These are phyloP conservation scores for Buteo buteo DNA, from an alignment of 2,113 vertebrate species.

Conservation along the genomic window DNA sequence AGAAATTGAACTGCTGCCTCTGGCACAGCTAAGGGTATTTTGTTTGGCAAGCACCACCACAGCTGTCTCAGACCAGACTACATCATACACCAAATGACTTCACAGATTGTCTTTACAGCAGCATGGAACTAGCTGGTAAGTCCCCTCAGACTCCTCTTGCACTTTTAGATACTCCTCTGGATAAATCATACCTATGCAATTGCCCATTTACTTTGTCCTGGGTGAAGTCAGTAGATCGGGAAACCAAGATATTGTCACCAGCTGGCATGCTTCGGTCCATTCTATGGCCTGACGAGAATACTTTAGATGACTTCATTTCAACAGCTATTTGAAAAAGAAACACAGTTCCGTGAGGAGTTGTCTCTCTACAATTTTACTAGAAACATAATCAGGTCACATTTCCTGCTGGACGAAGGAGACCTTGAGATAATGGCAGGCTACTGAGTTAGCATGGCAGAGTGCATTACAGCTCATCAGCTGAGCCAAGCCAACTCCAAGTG, in stretches of 20 bases:
- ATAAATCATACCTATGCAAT: conserved; percentile 63
- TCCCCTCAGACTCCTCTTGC: background rate
- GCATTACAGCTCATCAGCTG: background rate
- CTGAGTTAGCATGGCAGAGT: background rate
- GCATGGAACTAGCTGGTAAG: conserved; percentile 19
- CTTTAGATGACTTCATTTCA: conserved; percentile 28
- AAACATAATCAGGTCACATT: background rate
- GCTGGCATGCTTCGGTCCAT: background rate
- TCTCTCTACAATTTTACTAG: background rate
- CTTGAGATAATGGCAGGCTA: background rate
- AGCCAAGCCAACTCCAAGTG: background rate
- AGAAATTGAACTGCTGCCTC: conserved; percentile 41
- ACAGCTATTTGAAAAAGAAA: conserved; percentile 15
- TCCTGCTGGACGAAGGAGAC: background rate
- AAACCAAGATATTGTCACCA: background rate
- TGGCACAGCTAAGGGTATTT: conserved; percentile 55
- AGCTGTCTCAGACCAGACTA: conserved; percentile 28
- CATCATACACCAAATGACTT: conserved; percentile 45
- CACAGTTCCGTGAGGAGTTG: background rate
- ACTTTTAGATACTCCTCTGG: background rate
- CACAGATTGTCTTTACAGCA: conserved; percentile 31
- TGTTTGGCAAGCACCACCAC: conserved; percentile 29
- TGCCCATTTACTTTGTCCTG: conserved; percentile 22
- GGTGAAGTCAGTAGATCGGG: background rate
- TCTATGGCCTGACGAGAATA: conserved; percentile 4